Conservation (phyloP, 2,888 invertebrate genomes). For the Scaptomyza caliginosa region DNA sequence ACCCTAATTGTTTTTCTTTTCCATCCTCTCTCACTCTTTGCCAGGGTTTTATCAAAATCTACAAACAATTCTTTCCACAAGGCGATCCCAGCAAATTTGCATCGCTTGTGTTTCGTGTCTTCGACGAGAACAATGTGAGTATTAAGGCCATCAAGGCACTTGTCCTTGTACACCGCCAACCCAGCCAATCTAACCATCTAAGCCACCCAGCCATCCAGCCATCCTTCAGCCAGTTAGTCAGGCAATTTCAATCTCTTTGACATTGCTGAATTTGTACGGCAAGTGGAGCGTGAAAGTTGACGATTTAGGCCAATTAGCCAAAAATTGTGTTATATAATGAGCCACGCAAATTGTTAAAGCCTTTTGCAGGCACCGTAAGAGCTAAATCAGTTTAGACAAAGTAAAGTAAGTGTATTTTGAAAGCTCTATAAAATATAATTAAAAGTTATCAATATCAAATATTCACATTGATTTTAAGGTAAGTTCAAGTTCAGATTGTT, state of each 20-base stretch:
- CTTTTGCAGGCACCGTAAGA: background rate
- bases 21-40: constrained; percentile 61
- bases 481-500: background rate
- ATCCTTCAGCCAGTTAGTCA: background rate
- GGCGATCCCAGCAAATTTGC: constrained; percentile 99
- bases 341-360: background rate
- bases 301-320: constrained; percentile 58
- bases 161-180: constrained; percentile 20
- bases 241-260: constrained; percentile 38
- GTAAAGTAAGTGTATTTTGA: background rate
- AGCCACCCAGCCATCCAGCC: background rate
- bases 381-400: background rate
- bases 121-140: constrained; percentile 99
- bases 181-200: no score
- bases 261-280: constrained; percentile 52
- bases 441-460: background rate
- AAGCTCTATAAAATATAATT: no score
- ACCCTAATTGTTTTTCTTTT: constrained; percentile 46
- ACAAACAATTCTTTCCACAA: constrained; percentile 99
- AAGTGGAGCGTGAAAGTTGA: constrained; percentile 54
- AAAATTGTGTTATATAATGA: constrained; percentile 19
- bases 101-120: constrained; percentile 98
- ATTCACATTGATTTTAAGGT: background rate
- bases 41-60: constrained; percentile 99
- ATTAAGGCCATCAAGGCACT: constrained; percentile 40